Conservation (phyloP, 2,113 vertebrate species). For the Ailuropoda melanoleuca region DNA sequence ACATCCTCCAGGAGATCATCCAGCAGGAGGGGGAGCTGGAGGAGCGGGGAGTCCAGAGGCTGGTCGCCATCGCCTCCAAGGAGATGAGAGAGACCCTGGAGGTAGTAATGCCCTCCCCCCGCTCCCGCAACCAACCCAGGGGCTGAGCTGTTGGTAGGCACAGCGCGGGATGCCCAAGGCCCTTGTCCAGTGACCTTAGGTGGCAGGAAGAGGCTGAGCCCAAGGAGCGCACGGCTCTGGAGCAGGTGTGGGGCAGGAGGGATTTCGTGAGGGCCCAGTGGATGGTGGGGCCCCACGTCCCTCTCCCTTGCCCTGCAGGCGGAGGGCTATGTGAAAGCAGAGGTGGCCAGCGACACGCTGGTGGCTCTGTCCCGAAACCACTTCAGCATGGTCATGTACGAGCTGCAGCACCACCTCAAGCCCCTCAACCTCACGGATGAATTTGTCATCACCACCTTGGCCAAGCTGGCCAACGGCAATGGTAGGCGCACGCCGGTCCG, state of each 20-base stretch:
- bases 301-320: neutral
- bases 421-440: conserved; percentile 65
- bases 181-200: fast-evolving
- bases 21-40: conserved; percentile 64
- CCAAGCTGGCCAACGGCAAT: conserved; percentile 66
- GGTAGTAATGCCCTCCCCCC: neutral
- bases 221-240: fast-evolving
- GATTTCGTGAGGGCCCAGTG: neutral
- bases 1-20: conserved; percentile 68
- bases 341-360: conserved; percentile 73
- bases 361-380: conserved; percentile 74
- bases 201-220: neutral
- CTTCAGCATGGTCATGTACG: conserved; percentile 75
- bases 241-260: fast-evolving
- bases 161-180: fast-evolving
- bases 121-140: fast-evolving
- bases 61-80: conserved; percentile 57
- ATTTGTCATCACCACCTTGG: conserved; percentile 65
- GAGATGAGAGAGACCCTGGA: conserved; percentile 63
- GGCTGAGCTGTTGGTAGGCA: fast-evolving
- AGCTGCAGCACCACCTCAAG: conserved; percentile 74
- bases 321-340: conserved; percentile 35
- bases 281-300: fast-evolving
- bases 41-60: conserved; percentile 40
- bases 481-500: neutral